Evolutionary conservation across 2,888 invertebrate genomes (phyloP).

Genomic region (Alitta virens): DNA sequence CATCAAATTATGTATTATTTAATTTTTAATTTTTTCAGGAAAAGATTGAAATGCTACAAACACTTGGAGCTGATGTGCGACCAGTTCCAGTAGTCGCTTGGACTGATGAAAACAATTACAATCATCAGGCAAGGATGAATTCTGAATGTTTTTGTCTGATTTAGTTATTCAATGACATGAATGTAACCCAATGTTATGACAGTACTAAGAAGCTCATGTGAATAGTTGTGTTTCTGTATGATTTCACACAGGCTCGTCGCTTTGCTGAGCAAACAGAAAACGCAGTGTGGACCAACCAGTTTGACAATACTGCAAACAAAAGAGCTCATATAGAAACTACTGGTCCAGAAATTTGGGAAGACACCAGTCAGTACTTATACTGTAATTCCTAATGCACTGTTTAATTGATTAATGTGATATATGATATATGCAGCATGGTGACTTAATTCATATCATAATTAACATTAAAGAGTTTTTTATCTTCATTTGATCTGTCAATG

Average conservation of each 20-base stretch:
- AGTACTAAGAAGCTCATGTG: no score
- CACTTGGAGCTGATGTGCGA: slow-evolving; percentile 52
- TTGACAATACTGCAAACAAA: slow-evolving; percentile 55
- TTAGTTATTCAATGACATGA: no score
- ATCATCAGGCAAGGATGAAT: slow-evolving; percentile 43
- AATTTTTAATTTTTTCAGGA: slow-evolving; percentile 35
- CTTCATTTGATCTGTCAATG: neutral
- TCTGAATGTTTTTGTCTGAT: no score
- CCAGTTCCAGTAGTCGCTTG: slow-evolving; percentile 53
- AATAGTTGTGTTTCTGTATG: no score
- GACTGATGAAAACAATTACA: slow-evolving; percentile 53
- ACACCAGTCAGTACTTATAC: slow-evolving; percentile 48
- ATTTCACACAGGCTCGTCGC: slow-evolving; percentile 46
- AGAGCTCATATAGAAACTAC: slow-evolving; percentile 54
- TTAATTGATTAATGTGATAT: no score
- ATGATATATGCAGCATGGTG: no score
- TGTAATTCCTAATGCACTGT: no score
- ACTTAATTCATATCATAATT: no score
- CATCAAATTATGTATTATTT: no score
- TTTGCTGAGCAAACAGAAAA: slow-evolving; percentile 53
- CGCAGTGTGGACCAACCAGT: slow-evolving; percentile 57
- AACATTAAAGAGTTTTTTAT: no score
- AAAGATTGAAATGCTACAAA: slow-evolving; percentile 50
- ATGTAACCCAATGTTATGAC: no score
- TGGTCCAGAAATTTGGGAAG: slow-evolving; percentile 56